These are phyloP conservation scores for Apotomis betuletana DNA, from an alignment of 2,888 invertebrate genomes.

Conservation along the genomic window DNA sequence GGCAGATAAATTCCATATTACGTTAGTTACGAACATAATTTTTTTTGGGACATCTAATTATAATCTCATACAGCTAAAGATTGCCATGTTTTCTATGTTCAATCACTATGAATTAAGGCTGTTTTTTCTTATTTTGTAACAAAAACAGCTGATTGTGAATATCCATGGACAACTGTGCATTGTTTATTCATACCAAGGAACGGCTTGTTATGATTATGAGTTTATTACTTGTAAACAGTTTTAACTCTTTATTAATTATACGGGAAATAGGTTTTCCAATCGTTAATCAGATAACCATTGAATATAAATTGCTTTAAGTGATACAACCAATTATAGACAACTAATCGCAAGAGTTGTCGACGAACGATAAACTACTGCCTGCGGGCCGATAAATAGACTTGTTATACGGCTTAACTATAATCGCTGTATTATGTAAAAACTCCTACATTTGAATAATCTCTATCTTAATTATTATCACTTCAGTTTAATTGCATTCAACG, in stretches of 20 bases:
- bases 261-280: slow-evolving; percentile 27
- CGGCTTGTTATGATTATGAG: not conserved
- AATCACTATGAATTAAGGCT: too few species aligned
- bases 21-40: too few species aligned
- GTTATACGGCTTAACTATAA: slow-evolving; percentile 36
- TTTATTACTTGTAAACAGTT: not conserved
- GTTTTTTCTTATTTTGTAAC: too few species aligned
- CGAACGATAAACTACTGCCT: slow-evolving; percentile 18
- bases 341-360: slow-evolving; percentile 25
- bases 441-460: slow-evolving; percentile 33
- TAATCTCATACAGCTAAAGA: too few species aligned
- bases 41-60: too few species aligned
- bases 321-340: slow-evolving; percentile 27
- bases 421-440: slow-evolving; percentile 34
- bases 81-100: too few species aligned
- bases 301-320: slow-evolving; percentile 23
- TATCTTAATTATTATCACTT: slow-evolving; percentile 32
- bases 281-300: slow-evolving; percentile 22
- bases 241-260: slow-evolving; percentile 17
- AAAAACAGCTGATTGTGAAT: too few species aligned
- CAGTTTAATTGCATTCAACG: slow-evolving; percentile 30
- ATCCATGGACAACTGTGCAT: not conserved
- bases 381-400: slow-evolving; percentile 23
- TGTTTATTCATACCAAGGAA: not conserved
- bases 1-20: not conserved